A percentile compares a stretch with the other conserved stretches of the same genome.
These are phyloP conservation scores for Felis catus DNA, from an alignment of 2,113 vertebrate genomes.

Conservation along the genomic window F.catus_Fca126_mat1.0 CM031413.1:128091501-128092000, in stretches of 20 bases:
- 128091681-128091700: background rate
- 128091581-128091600: background rate
- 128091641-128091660: too few relatives aligned
- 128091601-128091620: background rate
- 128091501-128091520: background rate
- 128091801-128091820: background rate
- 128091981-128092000: too few relatives aligned
- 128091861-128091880: background rate
- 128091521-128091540: background rate
- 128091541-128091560: background rate
- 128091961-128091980: background rate
- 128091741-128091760: background rate
- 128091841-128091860: background rate
- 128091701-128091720: background rate
- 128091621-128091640: background rate
- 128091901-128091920: background rate
- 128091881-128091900: background rate
- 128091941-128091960: background rate
- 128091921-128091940: background rate
- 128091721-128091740: background rate
- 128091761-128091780: background rate
- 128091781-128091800: background rate
- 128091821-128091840: background rate
- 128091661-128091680: too few relatives aligned
- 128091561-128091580: background rate